Conservation (phyloP, 2,888 invertebrate genomes). For the Drosophila lutescens region DNA sequence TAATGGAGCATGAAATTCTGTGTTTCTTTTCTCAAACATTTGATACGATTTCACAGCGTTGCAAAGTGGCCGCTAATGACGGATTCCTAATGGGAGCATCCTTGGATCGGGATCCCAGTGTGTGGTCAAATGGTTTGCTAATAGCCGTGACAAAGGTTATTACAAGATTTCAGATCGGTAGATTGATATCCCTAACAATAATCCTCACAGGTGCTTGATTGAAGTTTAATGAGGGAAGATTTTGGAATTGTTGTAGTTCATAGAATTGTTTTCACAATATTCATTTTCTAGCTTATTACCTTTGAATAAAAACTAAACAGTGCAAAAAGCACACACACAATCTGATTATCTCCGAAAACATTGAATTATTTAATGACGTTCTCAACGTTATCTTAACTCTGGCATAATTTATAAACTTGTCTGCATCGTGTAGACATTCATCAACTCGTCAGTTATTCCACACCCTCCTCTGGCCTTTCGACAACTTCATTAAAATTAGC, state of each 20-base stretch:
- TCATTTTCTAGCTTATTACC: background rate
- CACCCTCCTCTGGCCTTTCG: slow-evolving; percentile 20
- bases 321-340: slow-evolving; percentile 3
- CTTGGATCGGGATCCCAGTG: slow-evolving; percentile 31
- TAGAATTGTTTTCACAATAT: no score
- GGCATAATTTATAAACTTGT: slow-evolving; percentile 75
- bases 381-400: slow-evolving; percentile 48
- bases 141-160: slow-evolving; percentile 71
- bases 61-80: slow-evolving; percentile 73
- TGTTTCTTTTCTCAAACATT: slow-evolving; percentile 28
- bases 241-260: background rate
- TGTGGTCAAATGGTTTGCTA: slow-evolving; percentile 65
- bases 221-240: background rate
- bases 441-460: slow-evolving; percentile 52
- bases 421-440: slow-evolving; percentile 76
- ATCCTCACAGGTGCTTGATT: slow-evolving; percentile 1
- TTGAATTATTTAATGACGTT: slow-evolving; percentile 42
- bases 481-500: slow-evolving; percentile 81
- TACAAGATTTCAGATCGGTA: slow-evolving; percentile 7
- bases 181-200: background rate
- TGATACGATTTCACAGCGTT: slow-evolving; percentile 52
- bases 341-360: slow-evolving; percentile 29
- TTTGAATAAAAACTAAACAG: background rate
- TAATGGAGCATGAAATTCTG: slow-evolving; percentile 78
- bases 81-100: slow-evolving; percentile 53